Percentiles rank a stretch among this genome's conserved stretches.
Conservation (phyloP, 2,113 vertebrate species). For the Leiothrix lutea region DNA sequence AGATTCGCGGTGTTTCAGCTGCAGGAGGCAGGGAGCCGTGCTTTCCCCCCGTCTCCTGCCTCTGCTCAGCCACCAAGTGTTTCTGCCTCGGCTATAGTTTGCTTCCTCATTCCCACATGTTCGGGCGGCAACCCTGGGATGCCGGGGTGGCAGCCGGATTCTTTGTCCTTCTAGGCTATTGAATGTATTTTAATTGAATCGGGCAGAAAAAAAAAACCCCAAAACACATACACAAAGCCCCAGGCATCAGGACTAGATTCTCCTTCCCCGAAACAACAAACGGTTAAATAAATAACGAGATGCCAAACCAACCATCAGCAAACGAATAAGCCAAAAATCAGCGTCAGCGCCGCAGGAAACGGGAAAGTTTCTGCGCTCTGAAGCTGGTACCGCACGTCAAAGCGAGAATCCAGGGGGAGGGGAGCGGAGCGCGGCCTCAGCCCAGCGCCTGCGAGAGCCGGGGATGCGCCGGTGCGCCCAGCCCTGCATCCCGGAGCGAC, state of each 20-base stretch:
- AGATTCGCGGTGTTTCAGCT: not conserved
- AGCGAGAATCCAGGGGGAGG: not conserved
- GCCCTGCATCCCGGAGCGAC: not conserved
- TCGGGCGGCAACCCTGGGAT: not conserved
- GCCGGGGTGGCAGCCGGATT: not conserved
- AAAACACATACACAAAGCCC: not conserved
- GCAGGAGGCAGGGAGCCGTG: not conserved
- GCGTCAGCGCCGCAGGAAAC: slow-evolving; percentile 7
- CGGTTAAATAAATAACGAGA: slow-evolving; percentile 8
- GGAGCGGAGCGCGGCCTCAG: not conserved
- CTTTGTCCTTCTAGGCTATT: not conserved
- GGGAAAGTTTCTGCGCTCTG: slow-evolving; percentile 49
- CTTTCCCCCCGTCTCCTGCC: not conserved
- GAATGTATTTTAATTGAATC: not conserved
- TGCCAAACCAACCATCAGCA: not conserved
- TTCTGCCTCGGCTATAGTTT: not conserved
- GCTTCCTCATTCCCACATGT: not conserved
- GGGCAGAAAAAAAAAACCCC: not conserved
- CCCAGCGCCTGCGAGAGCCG: not conserved
- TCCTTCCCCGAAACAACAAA: not conserved
- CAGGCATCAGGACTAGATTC: not conserved
- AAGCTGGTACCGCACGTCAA: not conserved
- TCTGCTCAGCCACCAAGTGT: not conserved
- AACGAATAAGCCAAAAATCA: slow-evolving; percentile 6
- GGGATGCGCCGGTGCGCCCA: not conserved